A percentile compares a stretch with the other conserved stretches of the same genome.
These are phyloP conservation scores for Andrena dorsata DNA, from an alignment of 2,888 invertebrate species.

Conservation along the genomic window DNA sequence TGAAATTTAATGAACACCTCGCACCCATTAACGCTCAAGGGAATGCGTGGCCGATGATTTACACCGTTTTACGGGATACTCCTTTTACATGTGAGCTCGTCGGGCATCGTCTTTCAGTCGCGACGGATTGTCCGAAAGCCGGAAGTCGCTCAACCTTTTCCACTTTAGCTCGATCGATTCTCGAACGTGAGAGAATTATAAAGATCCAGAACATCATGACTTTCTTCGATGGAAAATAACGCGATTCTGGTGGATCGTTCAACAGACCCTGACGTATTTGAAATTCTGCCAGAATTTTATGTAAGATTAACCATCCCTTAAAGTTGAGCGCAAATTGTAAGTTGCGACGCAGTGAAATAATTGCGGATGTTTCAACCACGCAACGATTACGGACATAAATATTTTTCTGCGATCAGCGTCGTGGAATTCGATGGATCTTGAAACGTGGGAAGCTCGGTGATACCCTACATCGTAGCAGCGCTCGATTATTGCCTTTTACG, in stretches of 20 bases:
- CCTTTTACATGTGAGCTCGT: conserved; percentile 25
- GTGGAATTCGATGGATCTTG: conserved; percentile 68
- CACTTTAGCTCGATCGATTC: conserved; percentile 18
- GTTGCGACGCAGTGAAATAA: not conserved
- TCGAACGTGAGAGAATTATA: conserved; percentile 40
- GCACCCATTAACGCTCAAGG: conserved; percentile 56
- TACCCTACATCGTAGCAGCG: conserved; percentile 25
- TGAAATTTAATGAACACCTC: conserved; percentile 67
- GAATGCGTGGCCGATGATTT: conserved; percentile 58
- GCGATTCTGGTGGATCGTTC: not conserved
- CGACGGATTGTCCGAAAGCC: conserved; percentile 37
- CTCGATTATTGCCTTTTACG: conserved; percentile 73
- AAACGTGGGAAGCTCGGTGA: conserved; percentile 75
- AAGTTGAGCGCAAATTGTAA: not conserved
- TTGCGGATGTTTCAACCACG: conserved; percentile 8
- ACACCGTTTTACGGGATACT: conserved; percentile 47
- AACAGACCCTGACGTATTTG: too few species aligned
- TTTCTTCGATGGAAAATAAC: conserved; percentile 13
- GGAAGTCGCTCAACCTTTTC: conserved; percentile 2
- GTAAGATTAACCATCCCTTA: conserved; percentile 6
- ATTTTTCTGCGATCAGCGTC: conserved; percentile 10
- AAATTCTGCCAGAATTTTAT: too few species aligned
- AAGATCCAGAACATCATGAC: conserved; percentile 14
- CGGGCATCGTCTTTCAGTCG: conserved; percentile 18
- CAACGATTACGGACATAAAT: conserved; percentile 9